Conservation (phyloP, 2,888 invertebrate species). For the Hirtodrosophila alboralis region DNA sequence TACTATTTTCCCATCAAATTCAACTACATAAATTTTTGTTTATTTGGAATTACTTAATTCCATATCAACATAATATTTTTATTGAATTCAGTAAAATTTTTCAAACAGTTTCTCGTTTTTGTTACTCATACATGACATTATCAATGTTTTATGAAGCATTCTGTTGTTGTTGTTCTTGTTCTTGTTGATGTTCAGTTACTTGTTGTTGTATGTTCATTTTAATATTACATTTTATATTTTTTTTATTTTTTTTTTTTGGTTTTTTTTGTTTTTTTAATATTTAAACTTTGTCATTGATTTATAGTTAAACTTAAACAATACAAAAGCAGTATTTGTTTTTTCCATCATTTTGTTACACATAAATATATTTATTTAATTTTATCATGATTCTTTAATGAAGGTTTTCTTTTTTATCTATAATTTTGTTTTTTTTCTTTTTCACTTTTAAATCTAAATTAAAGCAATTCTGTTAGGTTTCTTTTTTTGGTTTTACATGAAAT, state of each 20-base stretch:
- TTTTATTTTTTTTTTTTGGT: slow-evolving; percentile 34
- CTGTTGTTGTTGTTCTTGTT: slow-evolving; percentile 57
- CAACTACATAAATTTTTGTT: slow-evolving; percentile 55
- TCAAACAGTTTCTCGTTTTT: slow-evolving; percentile 78
- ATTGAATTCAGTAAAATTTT: slow-evolving; percentile 83
- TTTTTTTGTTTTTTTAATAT: slow-evolving; percentile 53
- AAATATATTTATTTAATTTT: slow-evolving; percentile 61
- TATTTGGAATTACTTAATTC: slow-evolving; percentile 83
- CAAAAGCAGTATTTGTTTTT: slow-evolving; percentile 82
- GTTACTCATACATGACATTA: slow-evolving; percentile 67
- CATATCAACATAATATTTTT: slow-evolving; percentile 83
- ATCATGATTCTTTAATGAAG: slow-evolving; percentile 65
- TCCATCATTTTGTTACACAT: slow-evolving; percentile 69
- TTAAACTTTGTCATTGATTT: slow-evolving; percentile 69
- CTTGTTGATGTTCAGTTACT: slow-evolving; percentile 59
- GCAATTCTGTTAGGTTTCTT: slow-evolving; percentile 69
- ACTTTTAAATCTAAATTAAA: slow-evolving; percentile 81
- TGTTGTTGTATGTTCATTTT: slow-evolving; percentile 56
- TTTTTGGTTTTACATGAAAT: slow-evolving; percentile 42
- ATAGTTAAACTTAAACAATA: slow-evolving; percentile 82
- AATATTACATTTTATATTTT: slow-evolving; percentile 62
- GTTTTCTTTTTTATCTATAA: slow-evolving; percentile 37
- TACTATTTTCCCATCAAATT: no score
- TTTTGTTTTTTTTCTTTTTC: slow-evolving; percentile 39
- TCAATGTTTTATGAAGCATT: slow-evolving; percentile 63